Conservation (phyloP, 2,797 vertebrate species). For the Kryptolebias ocellatus region DNA sequence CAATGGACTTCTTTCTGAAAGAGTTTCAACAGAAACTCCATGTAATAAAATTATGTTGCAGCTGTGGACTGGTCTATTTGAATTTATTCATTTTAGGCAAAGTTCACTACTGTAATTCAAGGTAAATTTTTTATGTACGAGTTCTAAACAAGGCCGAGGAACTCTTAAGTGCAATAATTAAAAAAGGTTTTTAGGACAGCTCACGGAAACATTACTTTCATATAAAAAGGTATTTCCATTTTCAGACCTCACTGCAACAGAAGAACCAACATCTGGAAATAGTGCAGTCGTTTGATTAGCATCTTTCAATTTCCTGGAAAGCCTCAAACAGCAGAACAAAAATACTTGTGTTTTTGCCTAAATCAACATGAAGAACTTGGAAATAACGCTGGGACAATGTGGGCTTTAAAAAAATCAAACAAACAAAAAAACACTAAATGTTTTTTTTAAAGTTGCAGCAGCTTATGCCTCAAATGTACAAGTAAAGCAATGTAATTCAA, state of each 20-base stretch:
- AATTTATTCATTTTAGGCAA: neutral
- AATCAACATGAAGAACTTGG: slow-evolving; percentile 1
- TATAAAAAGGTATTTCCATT: too few relatives aligned
- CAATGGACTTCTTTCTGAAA: neutral
- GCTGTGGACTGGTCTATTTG: neutral
- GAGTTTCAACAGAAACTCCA: neutral
- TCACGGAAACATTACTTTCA: too few relatives aligned
- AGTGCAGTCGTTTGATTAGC: too few relatives aligned
- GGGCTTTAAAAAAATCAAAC: slow-evolving; percentile 15
- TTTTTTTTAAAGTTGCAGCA: slow-evolving; percentile 46
- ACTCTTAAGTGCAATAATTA: slow-evolving; percentile 48
- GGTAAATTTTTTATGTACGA: too few relatives aligned
- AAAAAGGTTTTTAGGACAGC: slow-evolving; percentile 9
- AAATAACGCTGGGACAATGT: neutral
- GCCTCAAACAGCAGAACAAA: slow-evolving; percentile 1
- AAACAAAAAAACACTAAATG: slow-evolving; percentile 2
- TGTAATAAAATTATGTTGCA: neutral
- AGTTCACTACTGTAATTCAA: neutral
- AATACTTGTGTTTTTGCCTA: neutral
- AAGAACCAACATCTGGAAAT: too few relatives aligned
- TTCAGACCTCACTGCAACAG: too few relatives aligned
- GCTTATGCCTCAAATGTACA: slow-evolving; percentile 30
- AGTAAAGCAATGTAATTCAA: slow-evolving; percentile 43
- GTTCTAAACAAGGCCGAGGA: neutral
- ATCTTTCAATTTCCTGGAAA: neutral